These are phyloP conservation scores for Labia minor DNA, from an alignment of 2,888 invertebrate species.

Conservation along the genomic window DNA sequence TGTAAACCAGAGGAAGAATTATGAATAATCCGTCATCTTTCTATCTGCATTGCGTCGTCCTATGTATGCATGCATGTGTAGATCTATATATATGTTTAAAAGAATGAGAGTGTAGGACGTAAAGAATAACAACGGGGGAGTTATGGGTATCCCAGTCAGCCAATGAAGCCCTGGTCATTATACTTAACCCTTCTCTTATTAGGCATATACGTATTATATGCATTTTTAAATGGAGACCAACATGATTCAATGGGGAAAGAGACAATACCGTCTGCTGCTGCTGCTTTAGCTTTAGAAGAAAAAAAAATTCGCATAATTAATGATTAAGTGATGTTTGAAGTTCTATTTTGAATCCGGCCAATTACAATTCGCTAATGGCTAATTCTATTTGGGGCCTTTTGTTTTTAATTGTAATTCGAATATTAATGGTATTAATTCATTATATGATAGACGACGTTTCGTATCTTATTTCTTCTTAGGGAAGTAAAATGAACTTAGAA, in stretches of 20 bases:
- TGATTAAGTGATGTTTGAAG: slow-evolving; percentile 2
- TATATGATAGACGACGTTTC: no score
- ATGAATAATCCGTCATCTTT: slow-evolving; percentile 13
- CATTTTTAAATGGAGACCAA: slow-evolving; percentile 13
- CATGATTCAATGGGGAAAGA: not conserved
- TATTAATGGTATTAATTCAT: no score
- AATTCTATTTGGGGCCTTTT: not conserved
- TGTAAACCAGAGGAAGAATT: not conserved
- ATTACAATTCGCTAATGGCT: not conserved
- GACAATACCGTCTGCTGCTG: not conserved
- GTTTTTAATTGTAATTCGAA: no score
- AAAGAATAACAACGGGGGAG: not conserved
- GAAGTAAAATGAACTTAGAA: not conserved
- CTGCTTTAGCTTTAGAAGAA: not conserved
- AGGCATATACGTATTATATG: not conserved
- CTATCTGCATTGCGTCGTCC: slow-evolving; percentile 3
- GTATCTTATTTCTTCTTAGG: no score
- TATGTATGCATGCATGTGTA: no score
- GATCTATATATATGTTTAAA: not conserved
- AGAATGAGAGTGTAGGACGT: not conserved
- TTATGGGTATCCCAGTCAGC: not conserved
- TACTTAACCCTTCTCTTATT: slow-evolving; percentile 2
- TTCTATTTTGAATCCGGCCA: not conserved
- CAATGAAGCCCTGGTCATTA: slow-evolving; percentile 3
- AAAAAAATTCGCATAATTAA: slow-evolving; percentile 4